Percentiles rank a stretch among this genome's conserved stretches.
phyloP scores from a whole-genome alignment of 2,888 invertebrate genomes.

The Creontiades dilutus region DNA sequence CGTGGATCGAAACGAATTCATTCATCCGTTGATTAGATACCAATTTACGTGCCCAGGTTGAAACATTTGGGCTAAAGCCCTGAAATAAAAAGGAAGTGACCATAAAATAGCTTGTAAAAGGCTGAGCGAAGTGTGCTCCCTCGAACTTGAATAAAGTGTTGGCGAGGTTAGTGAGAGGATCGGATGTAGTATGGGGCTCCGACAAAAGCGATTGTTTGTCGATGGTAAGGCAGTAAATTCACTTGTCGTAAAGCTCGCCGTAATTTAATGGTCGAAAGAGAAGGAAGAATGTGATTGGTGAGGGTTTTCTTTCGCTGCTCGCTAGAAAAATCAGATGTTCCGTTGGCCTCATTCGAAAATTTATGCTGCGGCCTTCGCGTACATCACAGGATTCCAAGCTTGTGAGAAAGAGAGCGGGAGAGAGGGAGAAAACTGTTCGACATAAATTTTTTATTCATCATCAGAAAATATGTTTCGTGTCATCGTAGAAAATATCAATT shows the following conservation, averaged over 20 bases:
- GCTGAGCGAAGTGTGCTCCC: conserved; percentile 25
- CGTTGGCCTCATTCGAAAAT: too few relatives aligned
- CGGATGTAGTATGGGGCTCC: not conserved
- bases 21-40: conserved; percentile 1
- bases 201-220: conserved; percentile 39
- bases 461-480: too few relatives aligned
- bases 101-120: conserved; percentile 32
- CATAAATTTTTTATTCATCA: too few relatives aligned
- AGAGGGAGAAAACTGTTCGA: too few relatives aligned
- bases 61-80: not conserved
- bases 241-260: conserved; percentile 32
- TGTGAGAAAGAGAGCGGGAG: too few relatives aligned
- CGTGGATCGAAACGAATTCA: too few relatives aligned
- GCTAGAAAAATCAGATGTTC: not conserved
- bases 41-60: not conserved
- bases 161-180: not conserved
- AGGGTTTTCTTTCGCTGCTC: not conserved
- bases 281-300: conserved; percentile 22
- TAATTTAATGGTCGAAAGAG: conserved; percentile 12
- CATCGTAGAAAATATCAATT: too few relatives aligned
- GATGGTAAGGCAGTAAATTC: conserved; percentile 22
- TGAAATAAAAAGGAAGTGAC: not conserved
- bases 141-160: conserved; percentile 21
- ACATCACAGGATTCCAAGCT: too few relatives aligned
- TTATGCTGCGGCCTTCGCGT: too few relatives aligned